phyloP scores from a whole-genome alignment of 2,113 vertebrate genomes.

The Cochlearius cochlearius region DNA sequence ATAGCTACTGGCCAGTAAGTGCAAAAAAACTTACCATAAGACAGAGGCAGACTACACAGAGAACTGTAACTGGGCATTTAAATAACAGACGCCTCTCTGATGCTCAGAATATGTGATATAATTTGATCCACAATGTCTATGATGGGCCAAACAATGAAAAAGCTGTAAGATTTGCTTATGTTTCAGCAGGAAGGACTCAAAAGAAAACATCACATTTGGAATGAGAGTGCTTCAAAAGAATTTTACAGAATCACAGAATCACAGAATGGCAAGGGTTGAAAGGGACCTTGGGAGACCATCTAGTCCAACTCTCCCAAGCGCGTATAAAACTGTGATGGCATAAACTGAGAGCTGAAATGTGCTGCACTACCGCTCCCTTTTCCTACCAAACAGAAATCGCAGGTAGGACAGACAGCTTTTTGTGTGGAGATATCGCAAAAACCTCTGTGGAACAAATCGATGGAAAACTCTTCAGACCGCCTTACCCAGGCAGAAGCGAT shows the following conservation, averaged over 20 bases:
- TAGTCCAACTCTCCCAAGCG: no score
- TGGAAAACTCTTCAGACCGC: background rate
- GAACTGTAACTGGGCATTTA: background rate
- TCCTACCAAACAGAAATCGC: background rate
- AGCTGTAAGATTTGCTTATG: background rate
- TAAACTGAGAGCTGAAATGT: background rate
- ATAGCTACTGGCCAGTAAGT: background rate
- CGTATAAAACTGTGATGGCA: background rate
- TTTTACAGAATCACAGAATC: background rate
- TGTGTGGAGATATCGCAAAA: background rate
- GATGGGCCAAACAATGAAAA: background rate
- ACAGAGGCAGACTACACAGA: background rate
- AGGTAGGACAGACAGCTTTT: background rate
- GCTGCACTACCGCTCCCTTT: background rate
- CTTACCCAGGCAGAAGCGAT: background rate
- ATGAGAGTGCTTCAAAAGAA: background rate
- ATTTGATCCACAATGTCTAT: background rate
- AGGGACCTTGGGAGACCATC: no score
- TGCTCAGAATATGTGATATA: background rate
- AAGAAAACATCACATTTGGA: background rate
- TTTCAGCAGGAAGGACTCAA: background rate
- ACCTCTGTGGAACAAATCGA: background rate
- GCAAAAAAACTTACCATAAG: background rate
- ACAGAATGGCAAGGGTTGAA: no score
- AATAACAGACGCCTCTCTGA: background rate